Evolutionary conservation across 2,888 invertebrate genomes (phyloP), one percentile per base, ranked within the genome.

Genomic region (Beris chalybata): DNA sequence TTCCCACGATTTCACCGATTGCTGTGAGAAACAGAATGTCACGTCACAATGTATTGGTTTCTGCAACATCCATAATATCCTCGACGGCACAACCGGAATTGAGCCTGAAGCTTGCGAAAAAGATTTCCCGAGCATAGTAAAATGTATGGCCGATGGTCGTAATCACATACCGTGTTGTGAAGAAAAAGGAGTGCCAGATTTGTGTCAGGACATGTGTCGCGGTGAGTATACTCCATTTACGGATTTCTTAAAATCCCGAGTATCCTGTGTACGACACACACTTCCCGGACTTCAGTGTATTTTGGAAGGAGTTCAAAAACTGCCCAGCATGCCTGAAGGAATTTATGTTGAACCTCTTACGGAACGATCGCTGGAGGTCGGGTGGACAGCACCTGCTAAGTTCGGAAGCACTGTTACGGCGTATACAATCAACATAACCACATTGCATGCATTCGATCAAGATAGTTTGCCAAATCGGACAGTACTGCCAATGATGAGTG

Each of bases 121-220:
- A 22, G 91, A 92, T 76, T 91, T 93, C 75, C 90, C 91, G 0
- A 83, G 86, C 65, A 92, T 93, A 72, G 92, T 93, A 65, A 85
- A 85, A 57, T 89, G 89, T 74, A 89, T 89, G 89, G 86, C 88
- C 71, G 92, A 93, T 78, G 91, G 92, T 0, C 84, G 92, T 15
- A 92, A 93, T 81, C 93, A 93, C 81, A 89, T 91, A 32, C 92
- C 92, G 0, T 93, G 93, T 78, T 93, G 93, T 77, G 87, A 90
- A 29, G 87, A 88, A 71, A 91, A 92, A 76, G 85, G 87, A 66
- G 90, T 93, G 22, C 93, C 93, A 0, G 91, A 92, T 77, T 87
- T 92, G 72, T 93, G 93, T 76, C 92, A 91, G 75, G 92, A 92
- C 71, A 91, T 93, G 71, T 93, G 93, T 76, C 83, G 91, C 1